Percentiles rank a stretch among this genome's conserved stretches.
These are phyloP conservation scores for Diarsia dahlii DNA, from an alignment of 2,888 invertebrate species.

Conservation along the genomic window DNA sequence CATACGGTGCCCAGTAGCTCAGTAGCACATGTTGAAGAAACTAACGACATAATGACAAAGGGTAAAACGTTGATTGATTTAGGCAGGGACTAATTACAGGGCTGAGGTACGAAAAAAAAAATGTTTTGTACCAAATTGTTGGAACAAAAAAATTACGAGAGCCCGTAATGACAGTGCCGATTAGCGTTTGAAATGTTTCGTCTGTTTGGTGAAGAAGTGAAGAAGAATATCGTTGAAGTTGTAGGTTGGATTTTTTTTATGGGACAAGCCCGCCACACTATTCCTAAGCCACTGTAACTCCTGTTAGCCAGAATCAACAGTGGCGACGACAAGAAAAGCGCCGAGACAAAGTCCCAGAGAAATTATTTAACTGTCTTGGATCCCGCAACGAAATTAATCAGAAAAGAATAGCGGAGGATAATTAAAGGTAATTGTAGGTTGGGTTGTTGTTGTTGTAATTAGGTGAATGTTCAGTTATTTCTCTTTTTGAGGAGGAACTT, in stretches of 20 bases:
- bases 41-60: slow-evolving; percentile 65
- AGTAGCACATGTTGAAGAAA: slow-evolving; percentile 60
- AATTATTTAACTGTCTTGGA: too few species aligned
- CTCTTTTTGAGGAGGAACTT: background rate
- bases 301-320: too few species aligned
- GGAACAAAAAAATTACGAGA: slow-evolving; percentile 51
- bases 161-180: slow-evolving; percentile 59
- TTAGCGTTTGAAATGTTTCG: slow-evolving; percentile 53
- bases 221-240: slow-evolving; percentile 11
- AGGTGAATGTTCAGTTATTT: background rate
- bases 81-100: slow-evolving; percentile 64
- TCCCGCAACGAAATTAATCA: too few species aligned
- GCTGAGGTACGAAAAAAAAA: slow-evolving; percentile 56
- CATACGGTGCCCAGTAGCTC: slow-evolving; percentile 25
- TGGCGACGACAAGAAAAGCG: too few species aligned
- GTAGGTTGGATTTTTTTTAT: background rate
- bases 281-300: too few species aligned
- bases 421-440: too few species aligned
- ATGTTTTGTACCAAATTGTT: slow-evolving; percentile 52
- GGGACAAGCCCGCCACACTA: too few species aligned
- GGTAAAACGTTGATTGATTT: slow-evolving; percentile 67
- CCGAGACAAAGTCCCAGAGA: too few species aligned
- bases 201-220: slow-evolving; percentile 1
- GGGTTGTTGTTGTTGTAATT: background rate
- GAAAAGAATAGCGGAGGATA: too few species aligned